Evolutionary conservation across 2,113 vertebrate species (phyloP).

Genomic region (Alouatta palliata): DNA sequence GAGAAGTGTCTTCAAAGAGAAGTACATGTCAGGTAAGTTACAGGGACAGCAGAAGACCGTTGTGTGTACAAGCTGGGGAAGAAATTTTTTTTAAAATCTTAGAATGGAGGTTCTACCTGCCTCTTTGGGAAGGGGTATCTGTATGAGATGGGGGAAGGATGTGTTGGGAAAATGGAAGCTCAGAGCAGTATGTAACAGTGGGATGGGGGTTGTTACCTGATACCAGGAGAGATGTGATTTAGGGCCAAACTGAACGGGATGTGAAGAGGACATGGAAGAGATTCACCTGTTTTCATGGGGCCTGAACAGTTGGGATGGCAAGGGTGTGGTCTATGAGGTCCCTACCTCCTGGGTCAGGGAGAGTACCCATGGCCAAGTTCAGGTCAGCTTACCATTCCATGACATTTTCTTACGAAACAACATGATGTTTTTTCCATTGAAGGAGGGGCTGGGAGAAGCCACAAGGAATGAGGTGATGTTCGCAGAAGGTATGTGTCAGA

Average conservation of each 20-base stretch:
- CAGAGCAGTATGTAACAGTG: not conserved
- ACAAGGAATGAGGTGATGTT: not conserved
- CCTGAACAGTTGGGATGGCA: not conserved
- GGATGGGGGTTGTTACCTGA: not conserved
- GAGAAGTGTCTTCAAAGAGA: not conserved
- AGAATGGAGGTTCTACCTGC: not conserved
- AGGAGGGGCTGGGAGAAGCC: not conserved
- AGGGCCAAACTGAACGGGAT: not conserved
- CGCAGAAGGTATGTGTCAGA: not conserved
- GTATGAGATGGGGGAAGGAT: no score
- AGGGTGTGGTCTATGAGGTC: not conserved
- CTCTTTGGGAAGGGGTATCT: not conserved
- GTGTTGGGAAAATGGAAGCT: not conserved
- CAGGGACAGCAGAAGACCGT: not conserved
- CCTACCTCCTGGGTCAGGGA: not conserved
- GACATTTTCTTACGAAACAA: not conserved
- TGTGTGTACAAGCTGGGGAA: not conserved
- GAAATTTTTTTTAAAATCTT: not conserved
- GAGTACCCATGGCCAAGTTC: not conserved
- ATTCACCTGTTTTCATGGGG: not conserved
- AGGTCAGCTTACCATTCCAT: not conserved
- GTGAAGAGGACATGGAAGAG: not conserved
- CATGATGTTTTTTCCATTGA: not conserved
- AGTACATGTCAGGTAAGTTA: not conserved
- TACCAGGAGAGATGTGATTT: not conserved